A percentile compares a stretch with the other conserved stretches of the same genome.
These are phyloP conservation scores for Callimorpha dominula DNA, from an alignment of 2,888 invertebrate species.

Conservation along the genomic window DNA sequence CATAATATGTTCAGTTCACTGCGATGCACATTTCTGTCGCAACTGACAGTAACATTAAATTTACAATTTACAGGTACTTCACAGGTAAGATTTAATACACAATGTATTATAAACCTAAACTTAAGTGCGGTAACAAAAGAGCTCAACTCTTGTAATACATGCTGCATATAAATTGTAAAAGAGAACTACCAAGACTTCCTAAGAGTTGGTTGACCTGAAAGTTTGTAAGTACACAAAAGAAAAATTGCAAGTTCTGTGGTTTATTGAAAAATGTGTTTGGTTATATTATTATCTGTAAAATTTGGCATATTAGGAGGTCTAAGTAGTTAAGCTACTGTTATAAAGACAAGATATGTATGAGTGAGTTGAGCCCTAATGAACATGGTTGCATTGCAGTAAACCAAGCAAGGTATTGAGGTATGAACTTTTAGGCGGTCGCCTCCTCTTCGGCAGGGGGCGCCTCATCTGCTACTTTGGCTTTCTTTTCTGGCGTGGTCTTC, in stretches of 20 bases:
- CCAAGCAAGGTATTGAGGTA: slow-evolving; percentile 66
- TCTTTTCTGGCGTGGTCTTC: slow-evolving; percentile 90
- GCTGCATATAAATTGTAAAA: slow-evolving; percentile 54
- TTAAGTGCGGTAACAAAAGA: slow-evolving; percentile 79
- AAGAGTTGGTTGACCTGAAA: slow-evolving; percentile 39
- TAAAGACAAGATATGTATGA: slow-evolving; percentile 70
- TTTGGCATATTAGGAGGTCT: slow-evolving; percentile 49
- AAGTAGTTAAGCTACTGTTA: slow-evolving; percentile 38
- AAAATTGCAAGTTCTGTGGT: slow-evolving; percentile 11
- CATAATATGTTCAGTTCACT: slow-evolving; percentile 76
- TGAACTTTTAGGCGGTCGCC: slow-evolving; percentile 84
- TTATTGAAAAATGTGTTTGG: too few species aligned
- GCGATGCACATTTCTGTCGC: slow-evolving; percentile 77
- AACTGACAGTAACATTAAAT: slow-evolving; percentile 76
- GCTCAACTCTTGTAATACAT: slow-evolving; percentile 78
- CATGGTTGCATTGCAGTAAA: slow-evolving; percentile 84
- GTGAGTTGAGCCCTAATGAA: slow-evolving; percentile 82
- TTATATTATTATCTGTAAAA: slow-evolving; percentile 36
- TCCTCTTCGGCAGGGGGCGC: slow-evolving; percentile 86
- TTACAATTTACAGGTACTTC: slow-evolving; percentile 86
- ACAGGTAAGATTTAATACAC: slow-evolving; percentile 83
- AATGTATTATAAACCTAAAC: slow-evolving; percentile 80
- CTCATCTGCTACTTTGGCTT: slow-evolving; percentile 89
- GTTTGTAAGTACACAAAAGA: slow-evolving; percentile 32
- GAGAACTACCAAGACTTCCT: slow-evolving; percentile 47